Evolutionary conservation across 1,140 invertebrate species (phyloP).

Genomic region (Helicoverpa zea): DNA sequence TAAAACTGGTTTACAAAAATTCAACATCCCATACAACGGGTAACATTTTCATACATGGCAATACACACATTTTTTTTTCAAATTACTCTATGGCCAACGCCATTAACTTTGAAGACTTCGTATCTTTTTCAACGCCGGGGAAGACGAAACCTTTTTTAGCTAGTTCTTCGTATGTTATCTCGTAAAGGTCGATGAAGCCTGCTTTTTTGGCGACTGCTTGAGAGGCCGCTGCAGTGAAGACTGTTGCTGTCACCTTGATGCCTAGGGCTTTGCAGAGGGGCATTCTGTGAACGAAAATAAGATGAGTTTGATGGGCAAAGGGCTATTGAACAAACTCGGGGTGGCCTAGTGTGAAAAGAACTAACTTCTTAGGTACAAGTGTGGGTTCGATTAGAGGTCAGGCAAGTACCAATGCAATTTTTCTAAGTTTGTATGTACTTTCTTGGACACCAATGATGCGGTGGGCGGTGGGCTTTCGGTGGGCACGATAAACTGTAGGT

Average conservation of each 20-base stretch:
- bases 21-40: slow-evolving; percentile 3
- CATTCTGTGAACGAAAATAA: slow-evolving; percentile 66
- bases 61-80: not conserved
- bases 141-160: slow-evolving; percentile 76
- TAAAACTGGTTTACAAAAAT: slow-evolving; percentile 62
- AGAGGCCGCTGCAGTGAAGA: slow-evolving; percentile 83
- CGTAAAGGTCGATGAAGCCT: slow-evolving; percentile 76
- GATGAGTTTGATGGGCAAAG: not conserved
- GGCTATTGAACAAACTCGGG: no score
- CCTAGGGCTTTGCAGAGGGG: slow-evolving; percentile 79
- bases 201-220: slow-evolving; percentile 83
- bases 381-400: no score
- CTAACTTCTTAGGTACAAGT: no score
- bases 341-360: no score
- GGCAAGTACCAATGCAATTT: no score
- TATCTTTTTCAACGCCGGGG: slow-evolving; percentile 77
- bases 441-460: no score
- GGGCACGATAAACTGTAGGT: no score
- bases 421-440: no score
- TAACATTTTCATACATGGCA: slow-evolving; percentile 2
- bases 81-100: slow-evolving; percentile 68
- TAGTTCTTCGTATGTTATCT: slow-evolving; percentile 81
- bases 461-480: no score
- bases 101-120: slow-evolving; percentile 80
- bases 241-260: slow-evolving; percentile 82